Evolutionary conservation across 2,113 vertebrate species (phyloP).

Genomic region (Lophius piscatorius): DNA sequence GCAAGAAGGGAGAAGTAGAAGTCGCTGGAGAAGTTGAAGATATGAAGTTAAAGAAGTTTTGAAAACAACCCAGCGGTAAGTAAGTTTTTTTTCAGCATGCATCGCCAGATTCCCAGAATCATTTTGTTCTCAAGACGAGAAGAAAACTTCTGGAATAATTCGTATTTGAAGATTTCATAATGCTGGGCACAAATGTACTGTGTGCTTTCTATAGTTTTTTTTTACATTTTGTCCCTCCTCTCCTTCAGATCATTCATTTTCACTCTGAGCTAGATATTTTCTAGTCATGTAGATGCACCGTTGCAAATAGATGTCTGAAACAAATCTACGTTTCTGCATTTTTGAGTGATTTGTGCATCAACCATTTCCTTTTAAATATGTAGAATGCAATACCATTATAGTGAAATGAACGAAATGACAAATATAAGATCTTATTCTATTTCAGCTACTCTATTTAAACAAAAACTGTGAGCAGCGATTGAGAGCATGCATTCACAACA

Average conservation of each 20-base stretch:
- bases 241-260: constrained; percentile 6
- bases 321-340: neutral
- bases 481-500: too few species aligned
- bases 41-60: constrained; percentile 81
- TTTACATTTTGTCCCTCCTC: neutral
- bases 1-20: constrained; percentile 45
- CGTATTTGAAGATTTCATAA: constrained; percentile 3
- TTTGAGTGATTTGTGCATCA: neutral
- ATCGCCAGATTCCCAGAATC: constrained; percentile 32
- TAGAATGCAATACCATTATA: neutral
- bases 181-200: constrained; percentile 2
- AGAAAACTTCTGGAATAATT: too few species aligned
- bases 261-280: constrained; percentile 10
- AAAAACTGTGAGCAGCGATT: too few species aligned
- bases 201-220: neutral
- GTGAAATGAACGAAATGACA: too few species aligned
- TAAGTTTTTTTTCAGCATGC: constrained; percentile 19
- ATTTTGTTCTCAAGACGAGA: constrained; percentile 29
- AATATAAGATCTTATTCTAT: too few species aligned
- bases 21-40: constrained; percentile 68
- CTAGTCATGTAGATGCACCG: neutral
- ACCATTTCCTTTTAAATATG: neutral
- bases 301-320: constrained; percentile 1
- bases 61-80: constrained; percentile 79
- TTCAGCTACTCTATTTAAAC: neutral